Conservation (phyloP, 2,113 vertebrate genomes). For the Epinephelus lanceolatus region DNA sequence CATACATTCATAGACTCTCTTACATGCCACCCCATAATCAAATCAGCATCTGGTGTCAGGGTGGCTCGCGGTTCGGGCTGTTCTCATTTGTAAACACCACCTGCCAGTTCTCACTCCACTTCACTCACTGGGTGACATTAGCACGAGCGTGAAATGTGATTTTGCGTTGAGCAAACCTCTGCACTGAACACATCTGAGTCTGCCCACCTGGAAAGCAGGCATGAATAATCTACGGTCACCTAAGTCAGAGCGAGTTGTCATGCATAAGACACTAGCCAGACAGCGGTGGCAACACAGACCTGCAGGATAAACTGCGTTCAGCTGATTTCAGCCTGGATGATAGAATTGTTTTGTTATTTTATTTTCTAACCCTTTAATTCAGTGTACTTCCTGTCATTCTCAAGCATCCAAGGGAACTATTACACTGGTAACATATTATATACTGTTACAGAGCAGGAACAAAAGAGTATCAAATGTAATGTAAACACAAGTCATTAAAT, state of each 20-base stretch:
- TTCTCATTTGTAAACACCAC: slow-evolving; percentile 80
- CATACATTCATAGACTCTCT: slow-evolving; percentile 63
- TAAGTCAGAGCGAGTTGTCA: slow-evolving; percentile 57
- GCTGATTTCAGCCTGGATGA: slow-evolving; percentile 20
- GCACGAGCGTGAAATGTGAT: slow-evolving; percentile 74
- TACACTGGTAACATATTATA: not conserved
- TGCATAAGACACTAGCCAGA: slow-evolving; percentile 45
- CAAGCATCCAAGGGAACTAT: not conserved
- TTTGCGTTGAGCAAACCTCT: slow-evolving; percentile 69
- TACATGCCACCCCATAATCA: slow-evolving; percentile 70
- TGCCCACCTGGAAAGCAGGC: slow-evolving; percentile 71
- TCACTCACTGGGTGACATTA: slow-evolving; percentile 69
- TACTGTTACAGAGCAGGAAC: not conserved
- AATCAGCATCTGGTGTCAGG: slow-evolving; percentile 74
- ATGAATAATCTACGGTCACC: slow-evolving; percentile 71
- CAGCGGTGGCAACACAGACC: slow-evolving; percentile 22
- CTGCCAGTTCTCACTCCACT: slow-evolving; percentile 69
- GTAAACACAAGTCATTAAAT: not conserved
- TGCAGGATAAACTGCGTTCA: slow-evolving; percentile 13
- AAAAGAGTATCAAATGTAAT: not conserved
- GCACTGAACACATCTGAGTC: slow-evolving; percentile 58
- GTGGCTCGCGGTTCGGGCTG: slow-evolving; percentile 65
- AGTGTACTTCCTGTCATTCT: not conserved
- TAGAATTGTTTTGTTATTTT: not conserved
- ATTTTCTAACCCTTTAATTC: not conserved